Conservation (phyloP, 2,113 vertebrate genomes). For the Tretioscincus oriximinensis region DNA sequence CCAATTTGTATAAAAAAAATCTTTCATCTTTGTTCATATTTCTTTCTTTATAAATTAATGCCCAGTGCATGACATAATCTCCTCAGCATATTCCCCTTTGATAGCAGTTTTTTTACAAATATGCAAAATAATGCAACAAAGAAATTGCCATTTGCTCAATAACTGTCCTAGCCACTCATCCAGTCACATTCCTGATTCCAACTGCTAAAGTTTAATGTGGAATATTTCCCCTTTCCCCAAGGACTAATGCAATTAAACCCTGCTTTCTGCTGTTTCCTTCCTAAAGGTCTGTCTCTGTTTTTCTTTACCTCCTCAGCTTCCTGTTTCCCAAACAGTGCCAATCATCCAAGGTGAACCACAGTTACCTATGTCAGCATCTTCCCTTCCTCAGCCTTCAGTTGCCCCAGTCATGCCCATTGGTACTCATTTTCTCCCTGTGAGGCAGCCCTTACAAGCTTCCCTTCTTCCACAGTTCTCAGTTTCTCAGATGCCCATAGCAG, state of each 20-base stretch:
- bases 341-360: conserved; percentile 78
- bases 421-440: conserved; percentile 76
- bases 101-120: background rate
- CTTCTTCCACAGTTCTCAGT: conserved; percentile 72
- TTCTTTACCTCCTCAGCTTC: conserved; percentile 83
- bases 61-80: background rate
- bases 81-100: conserved; percentile 33
- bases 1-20: background rate
- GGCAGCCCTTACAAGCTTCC: conserved; percentile 70
- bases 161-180: conserved; percentile 52
- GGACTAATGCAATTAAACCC: conserved; percentile 70
- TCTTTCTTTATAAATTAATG: conserved; percentile 14
- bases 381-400: conserved; percentile 70
- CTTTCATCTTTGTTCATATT: background rate
- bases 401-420: conserved; percentile 71
- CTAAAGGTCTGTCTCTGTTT: conserved; percentile 72
- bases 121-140: conserved; percentile 23
- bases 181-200: conserved; percentile 43
- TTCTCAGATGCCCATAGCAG: conserved; percentile 71
- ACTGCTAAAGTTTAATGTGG: conserved; percentile 52
- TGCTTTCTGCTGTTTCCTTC: conserved; percentile 75
- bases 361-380: conserved; percentile 75
- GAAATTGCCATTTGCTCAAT: conserved; percentile 39
- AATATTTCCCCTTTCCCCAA: conserved; percentile 55
- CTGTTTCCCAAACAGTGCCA: conserved; percentile 77